Evolutionary conservation across 2,888 invertebrate genomes (phyloP).

Genomic region (Steinernema hermaphroditum): DNA sequence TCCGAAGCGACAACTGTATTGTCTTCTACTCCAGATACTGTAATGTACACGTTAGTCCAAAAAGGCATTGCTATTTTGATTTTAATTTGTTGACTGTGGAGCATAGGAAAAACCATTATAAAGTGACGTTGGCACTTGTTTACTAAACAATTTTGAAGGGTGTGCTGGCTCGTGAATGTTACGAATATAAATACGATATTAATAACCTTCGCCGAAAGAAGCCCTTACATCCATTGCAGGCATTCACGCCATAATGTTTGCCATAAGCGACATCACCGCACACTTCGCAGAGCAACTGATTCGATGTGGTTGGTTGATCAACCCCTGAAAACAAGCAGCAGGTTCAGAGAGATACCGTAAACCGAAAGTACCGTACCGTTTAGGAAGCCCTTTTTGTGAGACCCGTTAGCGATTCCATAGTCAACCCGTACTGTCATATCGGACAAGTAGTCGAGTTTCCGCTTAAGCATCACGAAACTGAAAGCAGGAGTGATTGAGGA

Average conservation of each 20-base stretch:
- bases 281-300: slow-evolving; percentile 14
- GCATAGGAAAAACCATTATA: not conserved
- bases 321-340: not conserved
- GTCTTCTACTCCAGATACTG: slow-evolving; percentile 53
- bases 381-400: not conserved
- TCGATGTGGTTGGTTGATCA: slow-evolving; percentile 9
- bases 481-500: not conserved
- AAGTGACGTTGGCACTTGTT: too few species aligned
- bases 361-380: not conserved
- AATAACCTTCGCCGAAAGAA: slow-evolving; percentile 39
- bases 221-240: slow-evolving; percentile 33
- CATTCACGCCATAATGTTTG: slow-evolving; percentile 23
- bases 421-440: not conserved
- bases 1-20: slow-evolving; percentile 59
- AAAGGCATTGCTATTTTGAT: not conserved
- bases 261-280: slow-evolving; percentile 19
- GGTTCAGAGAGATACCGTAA: not conserved
- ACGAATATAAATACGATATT: not conserved
- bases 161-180: not conserved
- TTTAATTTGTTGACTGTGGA: not conserved
- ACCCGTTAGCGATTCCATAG: not conserved
- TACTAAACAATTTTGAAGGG: too few species aligned
- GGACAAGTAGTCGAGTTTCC: not conserved
- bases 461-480: slow-evolving; percentile 4
- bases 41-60: not conserved